Evolutionary conservation across 2,888 invertebrate genomes (phyloP).

Genomic region (Adela reaumurella): DNA sequence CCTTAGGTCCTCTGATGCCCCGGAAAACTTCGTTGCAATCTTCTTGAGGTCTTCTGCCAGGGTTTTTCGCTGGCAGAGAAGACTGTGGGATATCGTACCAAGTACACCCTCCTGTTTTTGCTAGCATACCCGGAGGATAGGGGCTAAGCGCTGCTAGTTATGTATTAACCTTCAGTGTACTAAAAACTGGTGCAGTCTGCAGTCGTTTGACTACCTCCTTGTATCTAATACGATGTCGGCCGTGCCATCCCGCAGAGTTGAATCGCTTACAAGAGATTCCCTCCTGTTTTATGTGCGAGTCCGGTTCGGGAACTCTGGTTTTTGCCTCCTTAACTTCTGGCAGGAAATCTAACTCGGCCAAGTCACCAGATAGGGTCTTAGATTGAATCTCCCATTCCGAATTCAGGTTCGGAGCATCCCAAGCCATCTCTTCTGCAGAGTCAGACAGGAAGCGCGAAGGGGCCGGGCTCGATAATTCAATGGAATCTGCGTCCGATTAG

Average conservation of each 20-base stretch:
- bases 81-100: not conserved
- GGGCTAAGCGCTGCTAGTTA: not conserved
- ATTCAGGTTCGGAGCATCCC: too few species aligned
- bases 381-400: not conserved
- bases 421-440: not conserved
- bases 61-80: not conserved
- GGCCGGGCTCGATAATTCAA: not conserved
- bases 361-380: not conserved
- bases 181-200: not conserved
- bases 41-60: not conserved
- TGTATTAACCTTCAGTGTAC: not conserved
- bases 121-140: not conserved
- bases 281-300: not conserved
- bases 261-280: not conserved
- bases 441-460: not conserved
- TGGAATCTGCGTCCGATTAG: not conserved
- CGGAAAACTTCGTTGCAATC: not conserved
- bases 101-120: not conserved
- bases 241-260: not conserved
- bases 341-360: not conserved
- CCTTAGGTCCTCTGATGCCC: not conserved
- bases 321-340: slow-evolving; percentile 1
- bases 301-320: not conserved
- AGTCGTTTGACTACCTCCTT: not conserved
- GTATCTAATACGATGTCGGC: not conserved